phyloP scores from a whole-genome alignment of 2,888 invertebrate genomes.

The Horisme vitalbata region DNA sequence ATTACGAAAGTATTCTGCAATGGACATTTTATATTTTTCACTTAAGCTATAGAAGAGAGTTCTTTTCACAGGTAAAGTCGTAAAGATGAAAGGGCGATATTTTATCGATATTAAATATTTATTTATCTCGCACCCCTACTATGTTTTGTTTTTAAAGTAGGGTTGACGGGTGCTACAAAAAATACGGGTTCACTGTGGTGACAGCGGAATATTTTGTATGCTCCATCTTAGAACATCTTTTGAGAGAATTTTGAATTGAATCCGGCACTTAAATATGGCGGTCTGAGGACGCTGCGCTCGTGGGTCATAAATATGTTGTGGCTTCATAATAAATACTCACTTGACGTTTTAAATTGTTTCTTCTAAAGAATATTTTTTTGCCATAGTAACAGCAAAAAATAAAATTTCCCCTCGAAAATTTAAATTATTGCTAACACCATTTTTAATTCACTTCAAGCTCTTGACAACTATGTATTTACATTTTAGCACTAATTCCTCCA shows the following conservation, averaged over 20 bases:
- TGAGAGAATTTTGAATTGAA: conserved; percentile 66
- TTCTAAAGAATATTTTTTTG: conserved; percentile 42
- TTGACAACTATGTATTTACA: no score
- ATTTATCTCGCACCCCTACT: conserved; percentile 45
- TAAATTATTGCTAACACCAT: conserved; percentile 6
- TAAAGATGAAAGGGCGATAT: not conserved
- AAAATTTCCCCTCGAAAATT: not conserved
- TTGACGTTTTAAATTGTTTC: conserved; percentile 52
- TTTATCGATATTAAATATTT: conserved; percentile 20
- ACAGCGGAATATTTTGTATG: conserved; percentile 68
- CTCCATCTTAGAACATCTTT: conserved; percentile 60
- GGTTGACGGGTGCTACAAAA: conserved; percentile 73
- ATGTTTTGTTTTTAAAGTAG: conserved; percentile 60
- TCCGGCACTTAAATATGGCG: conserved; percentile 60
- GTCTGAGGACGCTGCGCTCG: conserved; percentile 34
- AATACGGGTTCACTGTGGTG: conserved; percentile 61
- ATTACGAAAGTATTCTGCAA: no score
- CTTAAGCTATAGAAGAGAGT: no score
- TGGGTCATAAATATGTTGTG: conserved; percentile 60
- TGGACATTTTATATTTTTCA: no score
- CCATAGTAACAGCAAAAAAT: conserved; percentile 28
- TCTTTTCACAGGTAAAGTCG: conserved; percentile 6
- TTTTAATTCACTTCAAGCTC: no score
- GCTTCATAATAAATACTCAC: conserved; percentile 58
- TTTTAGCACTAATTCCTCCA: no score